These are phyloP conservation scores for Macrochelys suwanniensis DNA, from an alignment of 2,797 vertebrate genomes.

Conservation along the genomic window DNA sequence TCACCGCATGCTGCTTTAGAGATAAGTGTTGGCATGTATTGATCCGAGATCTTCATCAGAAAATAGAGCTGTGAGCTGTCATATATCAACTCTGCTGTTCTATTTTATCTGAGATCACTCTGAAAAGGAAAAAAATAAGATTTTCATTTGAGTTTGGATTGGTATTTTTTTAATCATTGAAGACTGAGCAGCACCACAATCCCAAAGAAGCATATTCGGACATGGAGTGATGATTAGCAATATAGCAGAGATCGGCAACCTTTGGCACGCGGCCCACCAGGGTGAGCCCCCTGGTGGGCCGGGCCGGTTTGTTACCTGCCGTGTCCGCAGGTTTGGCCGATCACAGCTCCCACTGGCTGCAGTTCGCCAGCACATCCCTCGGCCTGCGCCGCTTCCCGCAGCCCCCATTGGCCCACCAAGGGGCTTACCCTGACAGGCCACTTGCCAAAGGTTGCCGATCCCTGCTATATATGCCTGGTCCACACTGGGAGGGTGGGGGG, in stretches of 20 bases:
- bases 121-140: neutral
- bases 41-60: slow-evolving; percentile 55
- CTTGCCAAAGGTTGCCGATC: too few species aligned
- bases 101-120: neutral
- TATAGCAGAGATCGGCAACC: neutral
- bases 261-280: too few species aligned
- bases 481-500: too few species aligned
- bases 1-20: slow-evolving; percentile 6
- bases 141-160: neutral
- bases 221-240: neutral
- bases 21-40: slow-evolving; percentile 52
- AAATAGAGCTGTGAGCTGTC: slow-evolving; percentile 33
- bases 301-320: too few species aligned
- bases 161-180: slow-evolving; percentile 2
- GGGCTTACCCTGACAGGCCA: too few species aligned
- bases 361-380: too few species aligned
- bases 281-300: too few species aligned
- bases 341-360: too few species aligned
- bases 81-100: neutral
- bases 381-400: too few species aligned
- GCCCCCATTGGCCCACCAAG: too few species aligned
- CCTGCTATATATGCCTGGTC: too few species aligned
- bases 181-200: neutral
- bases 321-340: too few species aligned
- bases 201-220: neutral